These are phyloP conservation scores for Conops quadrifasciatus DNA, from an alignment of 2,888 invertebrate genomes.

Conservation along the genomic window DNA sequence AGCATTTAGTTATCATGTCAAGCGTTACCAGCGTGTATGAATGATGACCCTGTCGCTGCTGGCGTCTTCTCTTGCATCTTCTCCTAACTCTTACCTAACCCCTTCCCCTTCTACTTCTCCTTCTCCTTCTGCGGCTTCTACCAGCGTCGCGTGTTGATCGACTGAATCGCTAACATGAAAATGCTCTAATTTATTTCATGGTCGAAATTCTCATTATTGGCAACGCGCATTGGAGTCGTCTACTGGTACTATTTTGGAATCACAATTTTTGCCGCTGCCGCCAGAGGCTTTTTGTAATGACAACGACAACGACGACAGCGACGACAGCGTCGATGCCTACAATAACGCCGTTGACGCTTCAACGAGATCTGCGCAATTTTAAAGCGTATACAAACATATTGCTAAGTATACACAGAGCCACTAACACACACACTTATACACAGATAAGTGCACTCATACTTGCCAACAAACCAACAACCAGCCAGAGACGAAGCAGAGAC, in stretches of 20 bases:
- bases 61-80: no score
- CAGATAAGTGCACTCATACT: not conserved
- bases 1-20: no score
- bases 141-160: not conserved
- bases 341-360: not conserved
- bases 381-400: not conserved
- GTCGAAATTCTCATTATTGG: conserved; percentile 36
- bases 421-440: not conserved
- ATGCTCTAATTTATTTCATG: conserved; percentile 40
- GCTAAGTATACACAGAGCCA: not conserved
- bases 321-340: not conserved
- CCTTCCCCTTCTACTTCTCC: not conserved
- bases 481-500: no score
- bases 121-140: not conserved
- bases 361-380: not conserved
- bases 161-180: conserved; percentile 17
- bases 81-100: no score
- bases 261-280: not conserved
- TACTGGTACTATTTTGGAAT: not conserved
- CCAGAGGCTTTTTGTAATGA: not conserved
- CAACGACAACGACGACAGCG: not conserved
- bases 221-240: not conserved
- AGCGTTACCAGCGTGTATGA: no score
- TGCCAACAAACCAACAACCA: no score
- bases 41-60: no score